Base-by-base conservation (phyloP, 1,140 invertebrate genomes). In the Pseudomyrmex flavicornis region DNA sequence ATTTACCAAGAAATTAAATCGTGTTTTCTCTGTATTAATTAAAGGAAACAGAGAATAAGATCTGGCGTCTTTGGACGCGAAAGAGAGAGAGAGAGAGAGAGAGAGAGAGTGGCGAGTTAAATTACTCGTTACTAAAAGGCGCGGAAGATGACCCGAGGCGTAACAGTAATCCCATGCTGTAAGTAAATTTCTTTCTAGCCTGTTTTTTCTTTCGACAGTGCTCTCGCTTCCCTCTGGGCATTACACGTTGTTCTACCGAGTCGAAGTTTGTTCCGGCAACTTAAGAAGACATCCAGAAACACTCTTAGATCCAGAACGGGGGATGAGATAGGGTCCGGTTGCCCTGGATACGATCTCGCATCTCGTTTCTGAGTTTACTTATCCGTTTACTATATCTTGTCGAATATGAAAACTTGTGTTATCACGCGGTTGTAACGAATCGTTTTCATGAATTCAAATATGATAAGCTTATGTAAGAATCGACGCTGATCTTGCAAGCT, bases 261-360 rank as follows among this genome's bases (percentile, higher is more conserved):
- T 88, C 85, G 76, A 91, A 90, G 86, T 91, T 91, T 91, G 91
- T 91, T 91, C 85, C 88, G 83, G 84, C 86, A 90, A 91, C 90
- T 91, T 91, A 88, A 90, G 89, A 89, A 90, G 91, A 90, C 90
- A 91, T 91, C 88, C 82, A 89, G 91, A 91, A 91, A 88, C 84
- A 90, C 74, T 91, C 90, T 88, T 80, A 74, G 85, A 69, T 85
- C 82, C 59, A 35, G 35, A 35, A 48, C 26, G 75, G 26, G 85
- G 84, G 82, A 83, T 77, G 85, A 79, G 79, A 83, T 91, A 82
- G 91, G 91, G 91, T 91, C 88, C 85, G 89, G 91, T 91, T 91
- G 88, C 91, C 90, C 90, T 91, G 90, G 89, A 89, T 88, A 91
- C 90, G 85, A 73, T 90, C 85, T 89, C 88, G 82, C 72, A 77